phyloP scores from a whole-genome alignment of 2,888 invertebrate genomes.

The Drosophila pegasa region DNA sequence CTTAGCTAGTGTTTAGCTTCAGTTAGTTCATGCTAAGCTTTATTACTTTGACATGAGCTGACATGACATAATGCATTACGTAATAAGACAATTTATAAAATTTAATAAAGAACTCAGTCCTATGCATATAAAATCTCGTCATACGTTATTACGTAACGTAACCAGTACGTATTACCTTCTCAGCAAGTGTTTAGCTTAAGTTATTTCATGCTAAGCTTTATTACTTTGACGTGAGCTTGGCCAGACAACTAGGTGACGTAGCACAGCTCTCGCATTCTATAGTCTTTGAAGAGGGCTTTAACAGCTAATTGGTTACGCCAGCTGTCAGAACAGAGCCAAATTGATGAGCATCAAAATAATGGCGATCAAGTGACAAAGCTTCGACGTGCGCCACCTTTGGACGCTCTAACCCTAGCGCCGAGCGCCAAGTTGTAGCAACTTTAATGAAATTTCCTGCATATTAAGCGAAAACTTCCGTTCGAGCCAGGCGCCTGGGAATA shows the following conservation, averaged over 20 bases:
- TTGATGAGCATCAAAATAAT: slow-evolving; percentile 41
- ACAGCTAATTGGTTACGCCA: slow-evolving; percentile 6
- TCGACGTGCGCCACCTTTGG: not conserved
- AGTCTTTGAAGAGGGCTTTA: not conserved
- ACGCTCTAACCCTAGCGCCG: not conserved
- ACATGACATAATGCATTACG: no score
- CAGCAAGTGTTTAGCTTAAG: not conserved
- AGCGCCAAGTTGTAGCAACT: slow-evolving; percentile 56
- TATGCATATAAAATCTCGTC: no score
- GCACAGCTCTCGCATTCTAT: not conserved
- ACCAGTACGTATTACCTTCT: not conserved
- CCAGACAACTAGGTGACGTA: not conserved
- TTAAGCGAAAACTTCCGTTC: slow-evolving; percentile 68
- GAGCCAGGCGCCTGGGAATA: slow-evolving; percentile 9
- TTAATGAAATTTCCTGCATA: slow-evolving; percentile 75
- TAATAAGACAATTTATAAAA: no score
- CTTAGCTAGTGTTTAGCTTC: not conserved
- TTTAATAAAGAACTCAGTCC: no score
- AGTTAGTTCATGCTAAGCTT: not conserved
- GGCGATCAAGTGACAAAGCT: slow-evolving; percentile 33
- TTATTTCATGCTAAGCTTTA: not conserved
- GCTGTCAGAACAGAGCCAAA: slow-evolving; percentile 4
- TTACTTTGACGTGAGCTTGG: not conserved
- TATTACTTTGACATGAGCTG: not conserved
- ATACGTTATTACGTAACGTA: no score